Base-by-base conservation (phyloP, 2,113 vertebrate species). In the Tautogolabrus adspersus region DNA sequence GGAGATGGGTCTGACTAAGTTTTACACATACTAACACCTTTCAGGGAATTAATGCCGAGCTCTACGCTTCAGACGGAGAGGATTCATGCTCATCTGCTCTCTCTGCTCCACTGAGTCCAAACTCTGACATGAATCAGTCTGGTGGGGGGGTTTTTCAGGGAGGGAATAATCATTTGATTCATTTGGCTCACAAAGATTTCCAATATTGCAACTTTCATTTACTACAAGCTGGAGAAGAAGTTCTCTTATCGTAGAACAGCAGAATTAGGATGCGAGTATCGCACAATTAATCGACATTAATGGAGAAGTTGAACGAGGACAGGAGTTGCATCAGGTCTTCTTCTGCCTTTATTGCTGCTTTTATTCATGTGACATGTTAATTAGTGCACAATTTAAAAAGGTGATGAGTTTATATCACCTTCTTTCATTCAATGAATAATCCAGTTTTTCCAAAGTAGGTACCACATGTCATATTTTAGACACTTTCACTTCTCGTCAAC, bases 81-180 rank as follows among this genome's bases (percentile, higher is more conserved):
- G 84, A 90, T 69, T 72, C 78, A 89, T 77, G 85, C 78, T 80
- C 51, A 66, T 84, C 0, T 84, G 85, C 80, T 75, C 71, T 79
- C 64, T 88, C 58, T 84, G 85, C 76, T 89, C 72, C 74, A 47
- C 79, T 83, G 83, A 64, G 49, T 83, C 54, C 65, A 77, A 47
- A 61, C 54, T 42, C n/a, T 26, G 30, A 59, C 18, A 44, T 19
- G 15, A 23, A 66, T 62, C 73, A 60, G 10, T 75, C 57, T 70
- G 46, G 63, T 19, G 57, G 64, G 38, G 42, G 40, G 40, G 1
- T 34, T 76, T 75, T 69, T 70, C 23, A 42, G 5, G 66, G 23
- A 72, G 72, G 59, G 85, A 85, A 80, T 8, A 62, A 76, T 79
- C 44, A 34, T 70, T 60, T 72, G 38, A 63, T 72, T 75, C 42